Conservation (phyloP, 2,797 vertebrate species). For the Trematomus bernacchii region DNA sequence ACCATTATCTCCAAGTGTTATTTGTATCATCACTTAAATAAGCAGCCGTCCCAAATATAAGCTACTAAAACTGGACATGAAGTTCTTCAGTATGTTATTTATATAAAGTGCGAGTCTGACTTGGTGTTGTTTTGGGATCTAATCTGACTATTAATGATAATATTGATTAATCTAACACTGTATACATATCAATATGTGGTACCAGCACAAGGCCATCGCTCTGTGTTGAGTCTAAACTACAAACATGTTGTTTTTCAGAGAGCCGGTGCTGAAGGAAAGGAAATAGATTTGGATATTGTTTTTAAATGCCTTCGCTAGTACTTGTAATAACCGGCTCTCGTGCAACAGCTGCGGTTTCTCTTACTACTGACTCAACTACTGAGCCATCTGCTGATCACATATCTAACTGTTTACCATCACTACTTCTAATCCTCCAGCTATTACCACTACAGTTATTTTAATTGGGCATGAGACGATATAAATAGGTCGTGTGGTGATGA, state of each 20-base stretch:
- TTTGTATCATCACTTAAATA: neutral
- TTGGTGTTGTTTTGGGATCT: neutral
- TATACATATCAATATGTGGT: too few species aligned
- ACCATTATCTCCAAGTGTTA: neutral
- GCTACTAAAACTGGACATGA: neutral
- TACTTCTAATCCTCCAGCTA: neutral
- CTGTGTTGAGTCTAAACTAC: constrained; percentile 40
- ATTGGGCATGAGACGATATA: too few species aligned
- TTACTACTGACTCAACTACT: constrained; percentile 20
- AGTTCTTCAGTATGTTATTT: neutral
- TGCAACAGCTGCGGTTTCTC: constrained; percentile 27
- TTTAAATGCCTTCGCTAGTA: constrained; percentile 27
- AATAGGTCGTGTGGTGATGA: too few species aligned
- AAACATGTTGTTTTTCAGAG: constrained; percentile 29
- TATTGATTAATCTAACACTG: too few species aligned
- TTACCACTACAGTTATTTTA: too few species aligned
- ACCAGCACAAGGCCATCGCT: neutral
- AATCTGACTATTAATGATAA: neutral
- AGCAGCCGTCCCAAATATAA: neutral
- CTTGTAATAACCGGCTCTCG: neutral
- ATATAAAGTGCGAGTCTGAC: neutral
- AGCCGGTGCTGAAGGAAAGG: constrained; percentile 11
- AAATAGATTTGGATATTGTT: constrained; percentile 38
- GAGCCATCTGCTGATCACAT: constrained; percentile 23
- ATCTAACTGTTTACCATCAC: neutral